These are phyloP conservation scores for Penaeus japonicus DNA, from an alignment of 1,140 invertebrate genomes.

Conservation along the genomic window DNA sequence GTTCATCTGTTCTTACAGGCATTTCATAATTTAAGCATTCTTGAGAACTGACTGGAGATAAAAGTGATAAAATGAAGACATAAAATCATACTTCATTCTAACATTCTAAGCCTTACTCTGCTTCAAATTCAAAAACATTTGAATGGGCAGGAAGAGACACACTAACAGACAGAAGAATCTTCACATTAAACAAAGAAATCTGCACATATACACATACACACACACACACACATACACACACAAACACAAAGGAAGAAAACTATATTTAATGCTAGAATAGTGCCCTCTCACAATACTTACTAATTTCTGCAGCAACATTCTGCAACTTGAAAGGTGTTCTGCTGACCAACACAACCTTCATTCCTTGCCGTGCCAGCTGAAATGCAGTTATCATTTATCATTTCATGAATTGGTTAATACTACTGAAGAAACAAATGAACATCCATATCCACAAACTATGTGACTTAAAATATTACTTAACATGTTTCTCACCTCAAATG, in stretches of 20 bases:
- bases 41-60: too few relatives aligned
- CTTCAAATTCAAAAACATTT: too few relatives aligned
- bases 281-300: conserved; percentile 65
- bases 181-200: too few relatives aligned
- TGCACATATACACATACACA: too few relatives aligned
- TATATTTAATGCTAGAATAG: not conserved
- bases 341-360: conserved; percentile 89
- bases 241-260: not conserved
- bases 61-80: too few relatives aligned
- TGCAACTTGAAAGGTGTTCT: conserved; percentile 83
- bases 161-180: too few relatives aligned
- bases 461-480: not conserved
- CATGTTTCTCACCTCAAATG: conserved; percentile 70
- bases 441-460: not conserved
- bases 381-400: conserved; percentile 55
- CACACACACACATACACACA: not conserved
- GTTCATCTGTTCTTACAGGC: too few relatives aligned
- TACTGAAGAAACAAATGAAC: not conserved
- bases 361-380: conserved; percentile 80
- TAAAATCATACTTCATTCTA: too few relatives aligned
- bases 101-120: too few relatives aligned
- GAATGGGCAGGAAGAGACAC: too few relatives aligned
- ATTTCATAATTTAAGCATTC: too few relatives aligned
- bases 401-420: not conserved
- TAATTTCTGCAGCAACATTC: conserved; percentile 80